phyloP scores from a whole-genome alignment of 1,140 invertebrate genomes.

The Conus betulinus region DNA sequence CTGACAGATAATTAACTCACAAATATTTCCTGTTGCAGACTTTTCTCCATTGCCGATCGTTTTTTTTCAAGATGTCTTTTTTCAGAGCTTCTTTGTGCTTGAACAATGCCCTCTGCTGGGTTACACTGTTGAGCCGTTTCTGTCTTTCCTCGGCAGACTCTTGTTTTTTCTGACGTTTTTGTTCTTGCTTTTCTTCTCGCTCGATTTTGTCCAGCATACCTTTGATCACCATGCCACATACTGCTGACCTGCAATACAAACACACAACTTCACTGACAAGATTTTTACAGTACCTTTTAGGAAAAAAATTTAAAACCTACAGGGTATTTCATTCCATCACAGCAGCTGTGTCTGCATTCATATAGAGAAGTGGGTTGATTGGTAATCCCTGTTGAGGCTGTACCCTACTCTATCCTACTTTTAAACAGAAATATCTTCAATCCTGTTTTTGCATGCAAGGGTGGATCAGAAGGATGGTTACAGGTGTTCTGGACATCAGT shows the following conservation, averaged over 20 bases:
- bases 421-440: no score
- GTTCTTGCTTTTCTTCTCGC: slow-evolving; percentile 71
- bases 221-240: slow-evolving; percentile 73
- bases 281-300: no score
- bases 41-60: slow-evolving; percentile 91
- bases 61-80: slow-evolving; percentile 95
- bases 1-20: slow-evolving; percentile 66
- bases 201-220: slow-evolving; percentile 75
- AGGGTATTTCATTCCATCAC: no score
- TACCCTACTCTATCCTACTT: no score
- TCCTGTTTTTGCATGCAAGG: no score
- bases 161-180: slow-evolving; percentile 69
- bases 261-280: no score
- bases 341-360: no score
- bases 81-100: slow-evolving; percentile 94
- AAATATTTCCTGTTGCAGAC: slow-evolving; percentile 92
- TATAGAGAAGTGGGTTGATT: no score
- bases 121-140: slow-evolving; percentile 67
- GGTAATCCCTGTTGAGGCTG: no score
- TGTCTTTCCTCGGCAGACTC: slow-evolving; percentile 74
- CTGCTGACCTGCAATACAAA: slow-evolving; percentile 54
- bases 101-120: slow-evolving; percentile 78
- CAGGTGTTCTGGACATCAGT: no score
- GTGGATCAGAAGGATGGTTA: no score
- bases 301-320: no score